A percentile compares a stretch with the other conserved stretches of the same genome.
Evolutionary conservation across 2,113 vertebrate genomes (phyloP).

Genomic region (Sterna hirundo): DNA sequence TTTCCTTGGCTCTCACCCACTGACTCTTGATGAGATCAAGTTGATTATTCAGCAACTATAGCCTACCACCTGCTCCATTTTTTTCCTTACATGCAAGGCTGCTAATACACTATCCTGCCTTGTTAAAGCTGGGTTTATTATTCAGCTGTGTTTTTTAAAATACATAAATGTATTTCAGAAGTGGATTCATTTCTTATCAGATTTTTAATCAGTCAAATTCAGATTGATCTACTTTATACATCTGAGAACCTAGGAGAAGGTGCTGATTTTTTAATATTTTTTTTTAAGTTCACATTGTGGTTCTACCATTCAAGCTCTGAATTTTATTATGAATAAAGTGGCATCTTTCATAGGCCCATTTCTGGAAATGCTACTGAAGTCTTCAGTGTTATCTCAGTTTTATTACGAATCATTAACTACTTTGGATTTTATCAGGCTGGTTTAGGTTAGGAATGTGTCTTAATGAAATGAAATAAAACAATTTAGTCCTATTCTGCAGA

Average conservation of each 20-base stretch:
- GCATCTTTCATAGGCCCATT: not conserved
- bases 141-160: not conserved
- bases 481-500: not conserved
- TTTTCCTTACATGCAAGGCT: not conserved
- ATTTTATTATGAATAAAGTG: not conserved
- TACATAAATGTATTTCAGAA: not conserved
- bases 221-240: not conserved
- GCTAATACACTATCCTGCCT: not conserved
- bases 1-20: slow-evolving; percentile 24
- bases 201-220: not conserved
- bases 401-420: not conserved
- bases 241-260: not conserved
- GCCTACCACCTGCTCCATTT: slow-evolving; percentile 38
- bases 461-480: not conserved
- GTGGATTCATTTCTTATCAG: not conserved
- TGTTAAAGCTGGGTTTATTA: not conserved
- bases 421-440: not conserved
- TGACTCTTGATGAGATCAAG: slow-evolving; percentile 10
- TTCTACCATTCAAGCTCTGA: not conserved
- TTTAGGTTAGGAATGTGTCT: not conserved
- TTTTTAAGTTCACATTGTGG: not conserved
- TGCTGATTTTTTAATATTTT: not conserved
- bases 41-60: slow-evolving; percentile 53
- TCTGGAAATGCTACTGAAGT: not conserved
- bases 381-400: not conserved